A percentile compares a stretch with the other conserved stretches of the same genome.
These are phyloP conservation scores for Cylloceria caligata DNA, from an alignment of 2,888 invertebrate genomes.

Conservation along the genomic window DNA sequence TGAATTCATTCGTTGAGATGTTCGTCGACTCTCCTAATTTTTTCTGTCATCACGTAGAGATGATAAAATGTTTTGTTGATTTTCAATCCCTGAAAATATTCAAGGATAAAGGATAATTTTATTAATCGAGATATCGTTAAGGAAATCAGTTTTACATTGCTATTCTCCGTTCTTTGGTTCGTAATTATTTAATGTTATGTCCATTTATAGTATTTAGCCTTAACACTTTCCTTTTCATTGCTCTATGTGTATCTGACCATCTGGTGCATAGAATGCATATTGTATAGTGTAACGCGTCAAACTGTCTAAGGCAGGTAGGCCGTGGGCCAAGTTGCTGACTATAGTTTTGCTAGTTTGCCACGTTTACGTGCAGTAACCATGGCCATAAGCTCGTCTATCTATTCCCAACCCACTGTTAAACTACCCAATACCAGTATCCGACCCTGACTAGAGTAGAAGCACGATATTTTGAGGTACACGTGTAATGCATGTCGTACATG, in stretches of 20 bases:
- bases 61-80: too few species aligned
- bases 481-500: constrained; percentile 7
- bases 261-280: constrained; percentile 14
- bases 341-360: constrained; percentile 15
- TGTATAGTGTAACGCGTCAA: constrained; percentile 17
- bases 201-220: background rate
- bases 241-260: constrained; percentile 8
- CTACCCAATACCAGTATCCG: background rate
- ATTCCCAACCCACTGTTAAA: background rate
- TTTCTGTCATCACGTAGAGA: too few species aligned
- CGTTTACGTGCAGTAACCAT: constrained; percentile 31
- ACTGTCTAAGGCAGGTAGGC: constrained; percentile 16
- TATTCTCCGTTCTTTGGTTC: background rate
- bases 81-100: too few species aligned
- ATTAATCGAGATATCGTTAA: background rate
- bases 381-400: constrained; percentile 20
- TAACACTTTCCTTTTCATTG: background rate
- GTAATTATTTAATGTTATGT: background rate
- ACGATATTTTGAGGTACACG: constrained; percentile 32
- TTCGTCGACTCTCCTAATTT: too few species aligned
- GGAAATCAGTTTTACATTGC: background rate
- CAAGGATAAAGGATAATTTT: too few species aligned
- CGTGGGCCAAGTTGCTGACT: constrained; percentile 16
- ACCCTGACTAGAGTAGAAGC: constrained; percentile 22
- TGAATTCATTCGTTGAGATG: too few species aligned